These are phyloP conservation scores for Prunella strophiata DNA, from an alignment of 2,797 vertebrate genomes.

Conservation along the genomic window DNA sequence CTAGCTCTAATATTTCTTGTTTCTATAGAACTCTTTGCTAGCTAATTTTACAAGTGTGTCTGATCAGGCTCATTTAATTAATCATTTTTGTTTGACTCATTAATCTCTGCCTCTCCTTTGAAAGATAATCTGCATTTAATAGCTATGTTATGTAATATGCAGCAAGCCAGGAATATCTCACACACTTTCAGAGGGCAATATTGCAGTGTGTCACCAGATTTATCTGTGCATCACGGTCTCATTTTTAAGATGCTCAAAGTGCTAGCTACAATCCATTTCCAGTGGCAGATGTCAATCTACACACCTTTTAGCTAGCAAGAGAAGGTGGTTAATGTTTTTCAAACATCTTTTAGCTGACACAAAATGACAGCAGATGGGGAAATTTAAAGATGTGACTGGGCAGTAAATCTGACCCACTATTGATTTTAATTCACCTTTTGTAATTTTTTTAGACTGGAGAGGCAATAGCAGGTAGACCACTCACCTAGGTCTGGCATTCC, in stretches of 20 bases:
- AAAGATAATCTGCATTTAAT: slow-evolving; percentile 76
- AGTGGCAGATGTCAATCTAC: neutral
- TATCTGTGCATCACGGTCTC: slow-evolving; percentile 64
- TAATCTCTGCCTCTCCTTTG: slow-evolving; percentile 74
- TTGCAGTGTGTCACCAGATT: slow-evolving; percentile 37
- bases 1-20: slow-evolving; percentile 59
- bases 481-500: neutral
- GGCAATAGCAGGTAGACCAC: neutral
- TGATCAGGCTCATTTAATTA: slow-evolving; percentile 69
- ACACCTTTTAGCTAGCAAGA: neutral
- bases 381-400: neutral
- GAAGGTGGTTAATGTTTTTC: neutral
- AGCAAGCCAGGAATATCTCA: slow-evolving; percentile 57
- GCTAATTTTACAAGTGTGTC: slow-evolving; percentile 66
- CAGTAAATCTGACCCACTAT: neutral
- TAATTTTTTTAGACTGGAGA: neutral
- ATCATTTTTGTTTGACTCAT: slow-evolving; percentile 74
- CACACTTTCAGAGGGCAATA: slow-evolving; percentile 42
- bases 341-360: neutral
- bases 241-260: slow-evolving; percentile 61
- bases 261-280: neutral
- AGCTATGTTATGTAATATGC: slow-evolving; percentile 67
- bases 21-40: slow-evolving; percentile 49
- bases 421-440: neutral
- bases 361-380: neutral